These are phyloP conservation scores for Aspidoscelis tigris DNA, from an alignment of 2,113 vertebrate genomes.

Conservation along the genomic window DNA sequence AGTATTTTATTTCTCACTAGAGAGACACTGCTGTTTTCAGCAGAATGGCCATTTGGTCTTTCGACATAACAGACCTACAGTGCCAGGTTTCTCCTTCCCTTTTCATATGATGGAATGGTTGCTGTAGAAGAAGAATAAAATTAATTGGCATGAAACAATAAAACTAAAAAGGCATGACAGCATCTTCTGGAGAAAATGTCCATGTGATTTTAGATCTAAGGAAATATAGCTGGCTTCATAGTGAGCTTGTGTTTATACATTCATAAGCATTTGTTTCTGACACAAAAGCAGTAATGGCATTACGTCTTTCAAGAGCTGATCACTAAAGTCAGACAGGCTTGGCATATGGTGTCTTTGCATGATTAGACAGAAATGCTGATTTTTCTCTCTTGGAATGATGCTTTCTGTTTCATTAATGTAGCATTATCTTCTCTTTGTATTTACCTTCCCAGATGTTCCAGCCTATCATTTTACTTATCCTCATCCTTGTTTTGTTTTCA, in stretches of 20 bases:
- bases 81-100: too few relatives aligned
- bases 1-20: too few relatives aligned
- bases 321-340: constrained; percentile 50
- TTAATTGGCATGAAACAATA: neutral
- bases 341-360: constrained; percentile 48
- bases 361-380: constrained; percentile 48
- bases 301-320: neutral
- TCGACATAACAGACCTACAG: too few relatives aligned
- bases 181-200: constrained; percentile 59
- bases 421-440: constrained; percentile 77
- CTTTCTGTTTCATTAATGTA: constrained; percentile 75
- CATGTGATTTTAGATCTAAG: neutral
- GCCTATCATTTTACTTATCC: constrained; percentile 99
- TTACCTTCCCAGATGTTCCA: constrained; percentile 96
- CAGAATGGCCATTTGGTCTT: too few relatives aligned
- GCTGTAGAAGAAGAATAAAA: constrained; percentile 44
- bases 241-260: constrained; percentile 47
- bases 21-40: too few relatives aligned
- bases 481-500: constrained; percentile 99
- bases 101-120: too few relatives aligned
- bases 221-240: constrained; percentile 39
- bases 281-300: neutral
- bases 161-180: constrained; percentile 40
- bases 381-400: constrained; percentile 54
- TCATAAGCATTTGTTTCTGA: constrained; percentile 33